These are phyloP conservation scores for Cantharis rustica DNA, from an alignment of 2,888 invertebrate genomes.

Conservation along the genomic window DNA sequence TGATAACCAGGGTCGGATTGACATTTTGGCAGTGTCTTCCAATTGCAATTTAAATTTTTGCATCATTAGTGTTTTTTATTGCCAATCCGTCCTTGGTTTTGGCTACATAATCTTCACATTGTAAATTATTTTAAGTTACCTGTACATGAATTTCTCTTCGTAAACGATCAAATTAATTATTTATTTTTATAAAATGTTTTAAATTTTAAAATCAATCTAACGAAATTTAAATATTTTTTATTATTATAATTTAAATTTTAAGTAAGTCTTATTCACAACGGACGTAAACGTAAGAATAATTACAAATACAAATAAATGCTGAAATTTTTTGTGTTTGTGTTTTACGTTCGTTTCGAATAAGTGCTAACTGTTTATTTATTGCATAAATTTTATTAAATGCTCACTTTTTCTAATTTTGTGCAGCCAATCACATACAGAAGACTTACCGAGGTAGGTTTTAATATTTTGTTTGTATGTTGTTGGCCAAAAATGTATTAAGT, in stretches of 20 bases:
- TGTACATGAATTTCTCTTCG: background rate
- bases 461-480: slow-evolving; percentile 15
- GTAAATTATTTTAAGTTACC: background rate
- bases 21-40: background rate
- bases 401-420: background rate
- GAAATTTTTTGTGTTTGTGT: no score
- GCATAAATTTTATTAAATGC: background rate
- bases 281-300: no score
- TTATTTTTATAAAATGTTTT: background rate
- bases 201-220: background rate
- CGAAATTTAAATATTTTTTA: background rate
- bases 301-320: no score
- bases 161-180: background rate
- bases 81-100: background rate
- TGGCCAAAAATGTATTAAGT: slow-evolving; percentile 10
- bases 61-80: background rate
- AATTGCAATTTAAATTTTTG: background rate
- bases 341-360: no score
- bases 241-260: background rate
- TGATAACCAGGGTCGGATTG: background rate
- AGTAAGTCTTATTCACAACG: background rate
- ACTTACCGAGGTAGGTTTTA: background rate
- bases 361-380: background rate
- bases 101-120: background rate
- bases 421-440: slow-evolving; percentile 7